These are phyloP conservation scores for Uloborus diversus DNA, from an alignment of 1,140 invertebrate genomes.

Conservation along the genomic window DNA sequence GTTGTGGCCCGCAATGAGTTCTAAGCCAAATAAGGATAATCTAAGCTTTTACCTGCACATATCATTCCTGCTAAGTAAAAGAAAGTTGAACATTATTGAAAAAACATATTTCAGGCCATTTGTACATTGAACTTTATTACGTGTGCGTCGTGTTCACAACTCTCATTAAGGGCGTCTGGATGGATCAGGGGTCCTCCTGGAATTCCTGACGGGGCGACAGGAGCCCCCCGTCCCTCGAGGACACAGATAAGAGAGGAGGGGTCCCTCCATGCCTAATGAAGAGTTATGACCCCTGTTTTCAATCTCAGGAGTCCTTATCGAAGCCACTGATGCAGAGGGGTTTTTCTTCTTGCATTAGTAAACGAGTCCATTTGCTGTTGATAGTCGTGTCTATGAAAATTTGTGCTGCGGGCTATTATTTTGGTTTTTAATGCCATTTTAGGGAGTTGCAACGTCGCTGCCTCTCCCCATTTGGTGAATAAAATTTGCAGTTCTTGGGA, in stretches of 20 bases:
- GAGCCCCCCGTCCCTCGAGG: background rate
- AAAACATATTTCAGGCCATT: background rate
- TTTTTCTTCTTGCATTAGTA: background rate
- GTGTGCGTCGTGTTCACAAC: background rate
- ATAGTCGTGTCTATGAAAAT: too few relatives aligned
- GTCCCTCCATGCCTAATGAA: constrained; percentile 7
- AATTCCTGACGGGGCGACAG: background rate
- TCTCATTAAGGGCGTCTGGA: background rate
- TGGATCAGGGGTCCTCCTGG: background rate
- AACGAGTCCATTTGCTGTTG: too few relatives aligned
- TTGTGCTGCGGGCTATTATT: too few relatives aligned
- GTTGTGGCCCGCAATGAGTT: too few relatives aligned
- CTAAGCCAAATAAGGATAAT: too few relatives aligned
- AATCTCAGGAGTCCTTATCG: constrained; percentile 17
- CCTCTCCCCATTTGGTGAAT: too few relatives aligned
- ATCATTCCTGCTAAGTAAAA: background rate
- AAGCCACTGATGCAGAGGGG: background rate
- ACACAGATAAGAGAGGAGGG: constrained; percentile 2
- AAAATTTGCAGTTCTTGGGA: too few relatives aligned
- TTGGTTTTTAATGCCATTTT: too few relatives aligned
- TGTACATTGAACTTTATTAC: background rate
- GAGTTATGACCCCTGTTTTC: constrained; percentile 19
- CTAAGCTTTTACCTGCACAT: too few relatives aligned
- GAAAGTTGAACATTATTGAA: background rate
- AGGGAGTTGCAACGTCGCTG: too few relatives aligned